Conservation (phyloP, 2,797 vertebrate species). For the Platalea minor region DNA sequence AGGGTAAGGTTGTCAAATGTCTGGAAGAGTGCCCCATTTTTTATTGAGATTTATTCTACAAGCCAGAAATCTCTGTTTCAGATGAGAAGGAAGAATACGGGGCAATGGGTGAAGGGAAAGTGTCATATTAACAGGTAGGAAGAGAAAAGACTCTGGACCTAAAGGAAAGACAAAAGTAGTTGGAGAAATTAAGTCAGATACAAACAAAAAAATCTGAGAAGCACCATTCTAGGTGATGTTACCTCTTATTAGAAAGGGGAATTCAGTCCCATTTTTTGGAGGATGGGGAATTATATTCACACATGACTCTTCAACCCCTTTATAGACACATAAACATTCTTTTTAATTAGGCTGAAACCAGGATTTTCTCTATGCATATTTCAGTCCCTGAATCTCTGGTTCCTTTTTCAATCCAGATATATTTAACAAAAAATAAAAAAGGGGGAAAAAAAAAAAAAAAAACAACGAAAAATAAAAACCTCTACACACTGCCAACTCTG, state of each 20-base stretch:
- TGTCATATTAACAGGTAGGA: neutral
- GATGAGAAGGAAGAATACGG: neutral
- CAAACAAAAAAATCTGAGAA: neutral
- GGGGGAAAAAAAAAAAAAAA: rapidly evolving
- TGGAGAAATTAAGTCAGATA: neutral
- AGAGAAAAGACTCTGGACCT: neutral
- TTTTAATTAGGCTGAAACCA: neutral
- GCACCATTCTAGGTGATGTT: neutral
- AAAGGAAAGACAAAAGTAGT: neutral
- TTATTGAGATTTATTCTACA: neutral
- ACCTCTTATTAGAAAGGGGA: neutral
- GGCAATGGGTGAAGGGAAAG: neutral
- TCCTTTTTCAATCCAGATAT: neutral
- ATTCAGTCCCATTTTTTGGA: neutral
- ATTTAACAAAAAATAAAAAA: neutral
- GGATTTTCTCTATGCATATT: neutral
- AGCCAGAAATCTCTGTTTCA: neutral
- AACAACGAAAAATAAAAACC: neutral
- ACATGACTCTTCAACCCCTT: neutral
- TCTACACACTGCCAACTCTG: neutral
- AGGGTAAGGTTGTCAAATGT: neutral
- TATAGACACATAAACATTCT: neutral
- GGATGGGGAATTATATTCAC: neutral
- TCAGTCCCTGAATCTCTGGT: neutral
- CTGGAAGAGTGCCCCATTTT: neutral